Evolutionary conservation across 30 jellyfish, hydroid and myxozoan species (phyloP), one percentile per base, ranked within the genome.

Genomic region (Chrysaora quinquecirrha): DNA sequence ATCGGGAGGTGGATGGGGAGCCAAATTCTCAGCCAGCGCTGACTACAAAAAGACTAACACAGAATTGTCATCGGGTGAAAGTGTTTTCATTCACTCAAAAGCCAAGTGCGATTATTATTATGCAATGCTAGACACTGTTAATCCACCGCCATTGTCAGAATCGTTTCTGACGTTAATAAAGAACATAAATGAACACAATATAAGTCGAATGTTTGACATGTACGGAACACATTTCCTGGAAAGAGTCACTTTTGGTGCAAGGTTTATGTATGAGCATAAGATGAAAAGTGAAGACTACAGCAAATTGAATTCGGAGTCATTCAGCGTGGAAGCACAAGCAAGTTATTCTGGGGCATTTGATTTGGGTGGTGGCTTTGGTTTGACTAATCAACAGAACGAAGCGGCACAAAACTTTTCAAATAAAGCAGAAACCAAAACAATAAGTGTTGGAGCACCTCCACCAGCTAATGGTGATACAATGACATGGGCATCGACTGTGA

Each of bases 371-470:
- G 19, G 54, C 1, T 30, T 48, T 9, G 84, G 95, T 35, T 54
- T 84, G 34, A 71, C 47, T 33, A 12, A 25, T 14, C 27, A 58
- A 0, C 82, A 84, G 47, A 46, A 74, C 32, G 7, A 1, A 25
- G 30, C 43, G 7, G 95, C 95, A 27, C 19, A 33, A 1, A 48
- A 72, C 35, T 84, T 84, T 49, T 74, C 71, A 74, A 12, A 23
- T 0, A 72, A 35, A 25, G 88, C 47, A 11, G 88, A 84, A 38
- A 84, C 95, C 24, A 22, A 56, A 22, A 84, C 95, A 11, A 84
- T 84, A 2, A 58, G 87, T 47, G 84, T 84, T 23, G 95, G 95
- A 31, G 95, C 95, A 12, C 89, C 95, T 19, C 95, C 73, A 88
- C 4, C 71, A 67, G n/a, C n/a, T n/a, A n/a, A n/a, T n/a, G n/a